Evolutionary conservation across 2,797 vertebrate genomes (phyloP).

Genomic region (Coregonus ussuriensis): DNA sequence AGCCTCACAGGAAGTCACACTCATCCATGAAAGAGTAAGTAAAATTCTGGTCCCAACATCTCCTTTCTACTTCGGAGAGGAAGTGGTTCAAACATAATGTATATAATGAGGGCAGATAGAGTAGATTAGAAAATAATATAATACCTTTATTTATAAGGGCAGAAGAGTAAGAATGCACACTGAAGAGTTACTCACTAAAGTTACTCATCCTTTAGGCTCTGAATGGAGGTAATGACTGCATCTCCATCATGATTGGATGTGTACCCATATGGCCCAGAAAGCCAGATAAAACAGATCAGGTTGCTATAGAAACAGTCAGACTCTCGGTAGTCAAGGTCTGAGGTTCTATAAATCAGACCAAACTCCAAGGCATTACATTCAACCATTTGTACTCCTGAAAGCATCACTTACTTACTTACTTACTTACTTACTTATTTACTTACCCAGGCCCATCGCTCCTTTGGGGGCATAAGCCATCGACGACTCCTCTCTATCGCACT

Average conservation of each 20-base stretch:
- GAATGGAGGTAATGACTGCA: neutral
- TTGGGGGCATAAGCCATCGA: too few species aligned
- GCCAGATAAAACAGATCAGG: slow-evolving; percentile 8
- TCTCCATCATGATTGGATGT: neutral
- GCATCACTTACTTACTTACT: too few species aligned
- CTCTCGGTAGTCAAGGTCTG: slow-evolving; percentile 6
- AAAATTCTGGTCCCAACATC: slow-evolving; percentile 45
- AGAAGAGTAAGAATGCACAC: too few species aligned
- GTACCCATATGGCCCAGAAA: slow-evolving; percentile 8
- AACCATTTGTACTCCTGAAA: too few species aligned
- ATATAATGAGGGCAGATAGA: slow-evolving; percentile 32
- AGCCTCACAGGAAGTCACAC: slow-evolving; percentile 69
- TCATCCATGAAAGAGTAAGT: slow-evolving; percentile 54
- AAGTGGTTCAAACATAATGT: slow-evolving; percentile 56
- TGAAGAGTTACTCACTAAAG: neutral
- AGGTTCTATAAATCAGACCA: slow-evolving; percentile 8
- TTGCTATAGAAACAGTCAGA: slow-evolving; percentile 33
- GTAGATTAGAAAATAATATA: neutral
- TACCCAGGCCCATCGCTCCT: too few species aligned
- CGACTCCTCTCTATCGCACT: too few species aligned
- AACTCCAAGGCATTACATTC: neutral
- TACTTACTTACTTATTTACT: neutral
- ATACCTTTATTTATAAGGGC: too few species aligned
- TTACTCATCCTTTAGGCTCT: neutral
- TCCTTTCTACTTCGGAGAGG: slow-evolving; percentile 44